Evolutionary conservation across 1,140 invertebrate species (phyloP).

Genomic region (Agrypnia vestita): DNA sequence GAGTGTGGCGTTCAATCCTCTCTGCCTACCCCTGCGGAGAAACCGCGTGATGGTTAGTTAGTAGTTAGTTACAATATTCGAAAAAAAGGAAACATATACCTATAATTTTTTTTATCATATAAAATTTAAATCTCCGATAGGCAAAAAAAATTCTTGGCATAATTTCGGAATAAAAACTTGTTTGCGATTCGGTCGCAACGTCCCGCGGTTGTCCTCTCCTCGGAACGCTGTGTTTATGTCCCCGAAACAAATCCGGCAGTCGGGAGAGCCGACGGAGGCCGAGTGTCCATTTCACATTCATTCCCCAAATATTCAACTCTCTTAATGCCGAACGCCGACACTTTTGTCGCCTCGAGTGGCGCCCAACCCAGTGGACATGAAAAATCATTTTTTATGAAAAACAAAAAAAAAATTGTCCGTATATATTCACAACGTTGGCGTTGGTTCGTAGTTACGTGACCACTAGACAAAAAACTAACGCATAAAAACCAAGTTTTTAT

Average conservation of each 20-base stretch:
- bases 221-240: slow-evolving; percentile 37
- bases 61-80: too few species aligned
- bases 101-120: too few species aligned
- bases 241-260: slow-evolving; percentile 41
- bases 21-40: too few species aligned
- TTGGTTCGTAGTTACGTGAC: too few species aligned
- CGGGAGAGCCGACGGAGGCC: neutral
- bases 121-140: too few species aligned
- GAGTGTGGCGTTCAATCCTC: too few species aligned
- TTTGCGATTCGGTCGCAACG: slow-evolving; percentile 6
- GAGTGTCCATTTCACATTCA: slow-evolving; percentile 43
- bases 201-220: neutral
- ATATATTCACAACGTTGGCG: neutral
- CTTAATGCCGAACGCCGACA: slow-evolving; percentile 38
- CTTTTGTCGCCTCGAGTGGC: slow-evolving; percentile 32
- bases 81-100: too few species aligned
- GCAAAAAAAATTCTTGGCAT: neutral
- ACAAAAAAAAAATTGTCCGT: neutral
- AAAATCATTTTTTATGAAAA: neutral
- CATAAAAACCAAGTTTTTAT: too few species aligned
- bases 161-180: slow-evolving; percentile 2
- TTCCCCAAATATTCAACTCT: slow-evolving; percentile 43
- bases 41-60: too few species aligned
- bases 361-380: neutral
- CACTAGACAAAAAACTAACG: too few species aligned